Base-by-base conservation (phyloP, 2,797 vertebrate genomes). In the Diplodus puntazzo region DNA sequence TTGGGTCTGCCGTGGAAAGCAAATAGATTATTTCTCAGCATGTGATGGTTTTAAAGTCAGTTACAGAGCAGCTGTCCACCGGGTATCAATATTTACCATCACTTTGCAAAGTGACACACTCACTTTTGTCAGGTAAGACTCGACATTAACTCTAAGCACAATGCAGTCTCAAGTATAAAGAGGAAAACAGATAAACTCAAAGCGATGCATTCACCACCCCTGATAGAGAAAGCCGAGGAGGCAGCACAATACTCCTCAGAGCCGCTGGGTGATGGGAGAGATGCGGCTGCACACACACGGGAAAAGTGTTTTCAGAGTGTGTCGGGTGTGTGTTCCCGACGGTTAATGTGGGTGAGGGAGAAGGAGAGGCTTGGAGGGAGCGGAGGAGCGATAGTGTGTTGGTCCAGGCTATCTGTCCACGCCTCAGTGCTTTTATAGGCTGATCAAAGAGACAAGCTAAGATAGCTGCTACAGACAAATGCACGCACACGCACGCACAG, bases 401-500 rank as follows among this genome's bases (percentile, higher is more conserved):
- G 68, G 86, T 85, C 87, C 65, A 55, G 77, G 75, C 83, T 87
- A 89, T 92, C 87, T 88, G 73, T 84, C 81, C 84, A 90, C 39
- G 82, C 88, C 79, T 91, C 85, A 75, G 67, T 90, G 91, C 89
- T 89, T 92, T 91, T 90, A 92, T 87, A 84, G 89, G 91, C 87
- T 92, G 93, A 93, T 92, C 91, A 91, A 87, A 92, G 89, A 91
- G 89, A 94, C 89, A 92, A 88, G 88, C 85, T 84, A 75, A 90
- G 89, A 89, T 88, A 89, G 82, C 88, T 81, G 73, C 84, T 73
- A 78, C 84, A 84, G 53, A 83, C 82, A 83, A 67, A 81, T 50
- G 52, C 69, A 34, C 73, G 9, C 70, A 53, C 59, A 17, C 76
- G 43, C 62, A 76, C 71, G 39, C 52, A 66, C 71, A 55, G 59